Evolutionary conservation across 2,888 invertebrate genomes (phyloP).

Genomic region (Carpatolechia fugitivella): DNA sequence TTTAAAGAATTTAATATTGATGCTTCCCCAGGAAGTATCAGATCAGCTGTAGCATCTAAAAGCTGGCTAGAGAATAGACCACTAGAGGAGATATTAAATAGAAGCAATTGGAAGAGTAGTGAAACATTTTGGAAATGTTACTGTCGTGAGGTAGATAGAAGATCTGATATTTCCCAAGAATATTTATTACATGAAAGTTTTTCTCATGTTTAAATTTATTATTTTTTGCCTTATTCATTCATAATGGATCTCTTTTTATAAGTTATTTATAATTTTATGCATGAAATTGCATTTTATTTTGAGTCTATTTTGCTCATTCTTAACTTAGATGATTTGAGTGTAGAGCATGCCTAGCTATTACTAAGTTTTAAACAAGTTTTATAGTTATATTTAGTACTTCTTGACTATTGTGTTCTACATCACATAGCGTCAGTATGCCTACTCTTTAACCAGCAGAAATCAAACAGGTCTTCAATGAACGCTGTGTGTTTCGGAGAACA

Average conservation of each 20-base stretch:
- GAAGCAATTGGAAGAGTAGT: slow-evolving; percentile 10
- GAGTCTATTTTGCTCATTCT: no score
- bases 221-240: no score
- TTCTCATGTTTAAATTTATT: neutral
- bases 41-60: slow-evolving; percentile 10
- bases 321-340: neutral
- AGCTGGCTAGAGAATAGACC: slow-evolving; percentile 1
- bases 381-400: neutral
- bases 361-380: neutral
- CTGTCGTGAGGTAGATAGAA: neutral
- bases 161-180: neutral
- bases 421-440: slow-evolving; percentile 3
- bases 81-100: slow-evolving; percentile 12
- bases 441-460: slow-evolving; percentile 4
- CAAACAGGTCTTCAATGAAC: slow-evolving; percentile 2
- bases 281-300: no score
- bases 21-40: slow-evolving; percentile 11
- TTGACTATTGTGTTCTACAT: no score
- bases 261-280: no score
- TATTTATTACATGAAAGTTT: neutral
- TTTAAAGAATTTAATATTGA: slow-evolving; percentile 1
- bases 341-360: neutral
- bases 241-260: no score
- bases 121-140: neutral
- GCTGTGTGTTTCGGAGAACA: neutral